Conservation (phyloP, 64 coral and sea anemone species). For the Pachyseris speciosa region DNA sequence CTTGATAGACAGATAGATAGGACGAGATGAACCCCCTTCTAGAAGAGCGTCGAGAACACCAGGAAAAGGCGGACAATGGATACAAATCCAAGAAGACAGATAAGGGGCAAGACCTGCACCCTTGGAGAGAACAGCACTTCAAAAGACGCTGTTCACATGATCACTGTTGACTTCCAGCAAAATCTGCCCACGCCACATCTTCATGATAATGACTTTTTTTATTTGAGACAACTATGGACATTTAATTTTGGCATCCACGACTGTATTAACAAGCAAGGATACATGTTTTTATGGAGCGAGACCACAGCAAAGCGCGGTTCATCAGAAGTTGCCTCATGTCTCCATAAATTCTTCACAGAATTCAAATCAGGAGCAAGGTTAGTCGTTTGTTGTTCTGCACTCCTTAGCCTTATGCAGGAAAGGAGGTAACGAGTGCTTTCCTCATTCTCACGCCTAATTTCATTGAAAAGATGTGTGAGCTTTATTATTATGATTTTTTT, state of each 20-base stretch:
- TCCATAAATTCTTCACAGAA: not conserved
- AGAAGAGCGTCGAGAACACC: not conserved
- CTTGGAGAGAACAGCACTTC: not conserved
- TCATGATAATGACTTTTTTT: slow-evolving; percentile 5
- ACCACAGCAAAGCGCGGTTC: not conserved
- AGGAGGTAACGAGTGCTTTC: no score
- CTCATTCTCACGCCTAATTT: no score
- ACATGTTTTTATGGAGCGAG: slow-evolving; percentile 27
- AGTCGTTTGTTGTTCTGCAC: not conserved
- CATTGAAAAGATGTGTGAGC: no score
- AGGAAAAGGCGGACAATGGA: not conserved
- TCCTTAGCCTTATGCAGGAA: no score
- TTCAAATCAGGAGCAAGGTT: not conserved
- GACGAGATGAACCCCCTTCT: not conserved
- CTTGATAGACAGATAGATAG: not conserved
- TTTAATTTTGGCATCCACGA: slow-evolving; percentile 45
- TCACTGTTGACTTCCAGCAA: slow-evolving; percentile 40
- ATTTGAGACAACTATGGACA: not conserved
- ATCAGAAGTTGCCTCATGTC: not conserved
- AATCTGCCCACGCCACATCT: slow-evolving; percentile 5
- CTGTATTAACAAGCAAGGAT: slow-evolving; percentile 9
- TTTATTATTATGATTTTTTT: no score
- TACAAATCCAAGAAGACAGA: not conserved
- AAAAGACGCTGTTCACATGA: not conserved
- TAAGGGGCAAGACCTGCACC: not conserved